Evolutionary conservation across 2,888 invertebrate species (phyloP).

Genomic region (Drosophila melanosoma): DNA sequence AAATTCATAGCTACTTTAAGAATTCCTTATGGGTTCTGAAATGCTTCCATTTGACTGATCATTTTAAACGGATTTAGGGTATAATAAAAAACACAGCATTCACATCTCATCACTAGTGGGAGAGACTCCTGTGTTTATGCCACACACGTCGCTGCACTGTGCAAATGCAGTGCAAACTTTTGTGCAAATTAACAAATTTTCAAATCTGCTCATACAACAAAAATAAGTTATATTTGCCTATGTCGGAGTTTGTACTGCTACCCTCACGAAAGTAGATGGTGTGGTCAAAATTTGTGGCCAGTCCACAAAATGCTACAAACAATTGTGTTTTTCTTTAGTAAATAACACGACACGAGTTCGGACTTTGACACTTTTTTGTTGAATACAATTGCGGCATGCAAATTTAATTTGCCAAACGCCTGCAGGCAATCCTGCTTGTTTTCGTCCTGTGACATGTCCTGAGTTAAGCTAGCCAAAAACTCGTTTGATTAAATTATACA

Average conservation of each 20-base stretch:
- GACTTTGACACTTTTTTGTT: conserved; percentile 73
- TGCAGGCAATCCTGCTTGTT: conserved; percentile 58
- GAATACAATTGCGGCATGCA: conserved; percentile 74
- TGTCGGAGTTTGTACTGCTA: conserved; percentile 60
- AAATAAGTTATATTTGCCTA: conserved; percentile 74
- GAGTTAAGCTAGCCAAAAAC: conserved; percentile 9
- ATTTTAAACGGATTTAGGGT: not conserved
- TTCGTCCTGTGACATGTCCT: conserved; percentile 25
- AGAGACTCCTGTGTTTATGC: conserved; percentile 55
- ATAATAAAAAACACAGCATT: not conserved
- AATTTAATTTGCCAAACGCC: conserved; percentile 72
- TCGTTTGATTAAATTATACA: conserved; percentile 73
- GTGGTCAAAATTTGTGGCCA: conserved; percentile 43
- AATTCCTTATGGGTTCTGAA: not conserved
- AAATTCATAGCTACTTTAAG: not conserved
- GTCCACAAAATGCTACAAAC: conserved; percentile 71
- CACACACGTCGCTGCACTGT: conserved; percentile 62
- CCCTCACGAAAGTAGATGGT: conserved; percentile 42
- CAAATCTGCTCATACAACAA: conserved; percentile 54
- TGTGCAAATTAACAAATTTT: conserved; percentile 79
- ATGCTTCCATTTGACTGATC: not conserved
- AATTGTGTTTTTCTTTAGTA: conserved; percentile 80
- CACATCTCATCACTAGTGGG: conserved; percentile 1
- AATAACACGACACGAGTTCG: conserved; percentile 60
- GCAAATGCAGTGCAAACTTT: conserved; percentile 75